Conservation (phyloP, 35 echinoderm and acorn worm species). For the Heliocidaris tuberculata region DNA sequence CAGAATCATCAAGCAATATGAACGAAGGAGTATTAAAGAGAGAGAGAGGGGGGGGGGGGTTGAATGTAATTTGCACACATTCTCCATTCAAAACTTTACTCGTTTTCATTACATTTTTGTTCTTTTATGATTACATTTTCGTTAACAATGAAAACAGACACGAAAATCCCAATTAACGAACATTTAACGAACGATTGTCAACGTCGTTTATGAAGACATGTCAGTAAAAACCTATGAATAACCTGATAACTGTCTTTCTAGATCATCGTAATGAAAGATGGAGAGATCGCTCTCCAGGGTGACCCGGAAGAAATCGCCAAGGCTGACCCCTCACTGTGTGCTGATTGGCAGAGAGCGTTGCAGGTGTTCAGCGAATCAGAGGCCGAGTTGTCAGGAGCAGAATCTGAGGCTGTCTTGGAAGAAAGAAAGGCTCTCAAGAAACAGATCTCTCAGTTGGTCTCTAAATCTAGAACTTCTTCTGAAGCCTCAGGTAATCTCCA, state of each 20-base stretch:
- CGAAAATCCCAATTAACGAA: no score
- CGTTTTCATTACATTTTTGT: no score
- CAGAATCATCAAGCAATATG: no score
- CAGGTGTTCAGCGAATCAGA: constrained; percentile 70
- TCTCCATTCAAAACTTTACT: no score
- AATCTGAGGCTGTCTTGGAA: constrained; percentile 51
- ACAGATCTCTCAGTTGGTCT: not conserved
- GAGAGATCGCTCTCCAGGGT: constrained; percentile 62
- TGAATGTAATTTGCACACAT: no score
- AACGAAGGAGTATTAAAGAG: no score
- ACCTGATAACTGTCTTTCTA: not conserved
- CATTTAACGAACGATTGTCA: no score
- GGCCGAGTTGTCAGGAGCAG: constrained; percentile 55
- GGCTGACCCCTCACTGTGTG: constrained; percentile 60
- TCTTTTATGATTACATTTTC: no score
- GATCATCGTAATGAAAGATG: constrained; percentile 82
- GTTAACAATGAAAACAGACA: no score
- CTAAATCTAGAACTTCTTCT: not conserved
- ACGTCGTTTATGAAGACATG: no score
- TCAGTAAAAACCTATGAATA: no score
- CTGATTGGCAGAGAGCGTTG: constrained; percentile 59
- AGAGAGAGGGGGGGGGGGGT: no score
- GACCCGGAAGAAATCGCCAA: constrained; percentile 58
- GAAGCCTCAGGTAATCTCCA: not conserved
- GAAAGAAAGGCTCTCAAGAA: constrained; percentile 51